phyloP scores from a whole-genome alignment of 2,113 vertebrate genomes.

The Tichodroma muraria region DNA sequence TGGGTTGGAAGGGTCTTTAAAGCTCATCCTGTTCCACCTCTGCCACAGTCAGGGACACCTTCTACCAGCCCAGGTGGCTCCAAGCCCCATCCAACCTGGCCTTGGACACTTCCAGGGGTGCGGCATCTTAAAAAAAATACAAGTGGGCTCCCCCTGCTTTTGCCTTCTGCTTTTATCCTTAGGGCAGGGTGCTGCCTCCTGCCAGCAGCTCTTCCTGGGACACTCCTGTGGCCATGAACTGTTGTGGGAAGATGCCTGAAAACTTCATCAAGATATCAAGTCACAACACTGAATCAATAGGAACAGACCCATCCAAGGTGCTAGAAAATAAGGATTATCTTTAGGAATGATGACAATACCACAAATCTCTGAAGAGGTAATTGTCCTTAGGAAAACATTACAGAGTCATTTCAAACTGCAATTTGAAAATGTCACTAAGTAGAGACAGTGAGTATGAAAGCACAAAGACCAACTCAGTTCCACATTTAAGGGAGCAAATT shows the following conservation, averaged over 20 bases:
- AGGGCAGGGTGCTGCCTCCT: background rate
- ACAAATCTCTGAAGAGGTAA: background rate
- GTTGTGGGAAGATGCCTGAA: background rate
- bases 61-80: background rate
- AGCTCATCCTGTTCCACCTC: background rate
- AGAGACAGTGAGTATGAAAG: background rate
- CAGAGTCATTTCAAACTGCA: background rate
- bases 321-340: background rate
- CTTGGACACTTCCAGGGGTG: background rate
- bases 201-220: background rate
- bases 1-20: background rate
- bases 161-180: background rate
- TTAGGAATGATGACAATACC: background rate
- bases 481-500: background rate
- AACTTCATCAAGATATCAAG: background rate
- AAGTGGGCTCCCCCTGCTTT: background rate
- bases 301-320: background rate
- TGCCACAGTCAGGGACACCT: background rate
- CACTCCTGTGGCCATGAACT: background rate
- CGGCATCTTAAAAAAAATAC: background rate
- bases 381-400: background rate
- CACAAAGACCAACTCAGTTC: background rate
- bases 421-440: background rate
- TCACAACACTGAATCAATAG: background rate
- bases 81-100: fast-evolving